phyloP scores from a whole-genome alignment of 2,888 invertebrate genomes.

The Brachypterus glaber region DNA sequence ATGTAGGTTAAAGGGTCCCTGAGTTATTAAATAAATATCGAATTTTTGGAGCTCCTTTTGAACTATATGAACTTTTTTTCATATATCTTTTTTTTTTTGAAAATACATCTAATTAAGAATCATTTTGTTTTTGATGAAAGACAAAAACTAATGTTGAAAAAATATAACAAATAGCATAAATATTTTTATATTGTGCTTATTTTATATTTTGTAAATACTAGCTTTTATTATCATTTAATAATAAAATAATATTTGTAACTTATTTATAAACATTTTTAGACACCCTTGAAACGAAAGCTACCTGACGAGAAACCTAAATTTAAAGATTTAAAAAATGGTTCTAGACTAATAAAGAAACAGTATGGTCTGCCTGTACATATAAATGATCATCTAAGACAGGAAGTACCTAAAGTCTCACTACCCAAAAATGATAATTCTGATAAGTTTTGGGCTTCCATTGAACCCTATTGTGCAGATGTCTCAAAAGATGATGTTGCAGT shows the following conservation, averaged over 20 bases:
- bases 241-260: not conserved
- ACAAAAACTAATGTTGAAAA: too few species aligned
- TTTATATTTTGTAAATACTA: too few species aligned
- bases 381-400: conserved; percentile 43
- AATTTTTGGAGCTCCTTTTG: too few species aligned
- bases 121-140: too few species aligned
- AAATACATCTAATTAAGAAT: too few species aligned
- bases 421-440: conserved; percentile 89
- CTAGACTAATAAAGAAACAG: conserved; percentile 31
- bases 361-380: conserved; percentile 28
- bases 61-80: not conserved
- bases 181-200: too few species aligned
- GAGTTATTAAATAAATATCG: too few species aligned
- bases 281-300: conserved; percentile 34
- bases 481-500: conserved; percentile 73
- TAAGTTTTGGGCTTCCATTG: conserved; percentile 91
- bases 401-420: conserved; percentile 57
- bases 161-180: too few species aligned
- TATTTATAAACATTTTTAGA: conserved; percentile 18
- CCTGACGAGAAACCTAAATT: conserved; percentile 35
- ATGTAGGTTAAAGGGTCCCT: too few species aligned
- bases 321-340: conserved; percentile 32
- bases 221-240: not conserved
- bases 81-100: not conserved
- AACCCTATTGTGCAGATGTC: conserved; percentile 85